Percentiles rank a stretch among this genome's conserved stretches.
Conservation (phyloP, 2,797 vertebrate species). For the Artibeus lituratus region DNA sequence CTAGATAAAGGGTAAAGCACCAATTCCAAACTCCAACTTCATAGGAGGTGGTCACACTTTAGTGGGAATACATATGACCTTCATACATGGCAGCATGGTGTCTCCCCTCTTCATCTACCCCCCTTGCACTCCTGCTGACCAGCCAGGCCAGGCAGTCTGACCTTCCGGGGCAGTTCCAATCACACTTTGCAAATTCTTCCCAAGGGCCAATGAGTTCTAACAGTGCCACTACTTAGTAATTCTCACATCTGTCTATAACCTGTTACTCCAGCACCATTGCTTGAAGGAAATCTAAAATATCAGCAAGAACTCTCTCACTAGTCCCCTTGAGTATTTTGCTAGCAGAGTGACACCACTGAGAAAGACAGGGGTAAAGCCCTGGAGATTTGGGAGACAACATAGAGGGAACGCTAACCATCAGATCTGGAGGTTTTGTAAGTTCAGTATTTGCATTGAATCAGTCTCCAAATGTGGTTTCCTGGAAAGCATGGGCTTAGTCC, state of each 20-base stretch:
- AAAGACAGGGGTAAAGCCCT: not conserved
- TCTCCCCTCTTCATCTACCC: accelerated
- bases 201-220: not conserved
- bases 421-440: not conserved
- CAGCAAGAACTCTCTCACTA: not conserved
- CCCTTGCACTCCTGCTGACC: not conserved
- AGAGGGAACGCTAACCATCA: not conserved
- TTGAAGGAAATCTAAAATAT: not conserved
- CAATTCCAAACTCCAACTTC: not conserved
- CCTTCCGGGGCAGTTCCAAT: not conserved
- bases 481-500: not conserved
- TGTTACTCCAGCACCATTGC: not conserved
- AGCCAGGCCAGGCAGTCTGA: not conserved
- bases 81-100: not conserved
- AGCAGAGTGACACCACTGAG: not conserved
- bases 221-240: not conserved
- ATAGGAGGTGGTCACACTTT: not conserved
- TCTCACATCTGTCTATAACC: not conserved
- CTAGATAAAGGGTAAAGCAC: not conserved
- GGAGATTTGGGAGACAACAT: not conserved
- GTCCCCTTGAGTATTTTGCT: not conserved
- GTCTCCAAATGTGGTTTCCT: not conserved
- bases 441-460: not conserved
- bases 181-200: not conserved
- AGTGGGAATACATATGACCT: not conserved